Percentiles rank a stretch among this genome's conserved stretches.
These are phyloP conservation scores for Pachycephala philippinensis DNA, from an alignment of 2,113 vertebrate genomes.

Conservation along the genomic window DNA sequence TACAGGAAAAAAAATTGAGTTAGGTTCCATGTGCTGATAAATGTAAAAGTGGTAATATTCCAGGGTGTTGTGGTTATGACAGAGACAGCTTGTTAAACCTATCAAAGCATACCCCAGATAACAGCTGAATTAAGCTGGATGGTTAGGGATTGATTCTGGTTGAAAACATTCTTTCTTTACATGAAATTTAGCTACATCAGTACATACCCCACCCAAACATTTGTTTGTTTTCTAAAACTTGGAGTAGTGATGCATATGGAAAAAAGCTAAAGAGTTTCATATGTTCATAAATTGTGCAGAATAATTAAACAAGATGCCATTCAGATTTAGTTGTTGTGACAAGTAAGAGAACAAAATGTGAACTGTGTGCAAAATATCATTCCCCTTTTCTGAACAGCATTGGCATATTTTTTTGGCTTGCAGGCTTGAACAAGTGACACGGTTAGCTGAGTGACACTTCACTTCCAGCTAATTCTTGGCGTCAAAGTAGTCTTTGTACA, in stretches of 20 bases:
- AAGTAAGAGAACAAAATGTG: neutral
- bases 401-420: neutral
- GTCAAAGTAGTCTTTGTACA: neutral
- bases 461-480: neutral
- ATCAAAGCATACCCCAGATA: conserved; percentile 14
- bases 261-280: neutral
- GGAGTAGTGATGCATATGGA: neutral
- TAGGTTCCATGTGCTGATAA: neutral
- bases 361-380: neutral
- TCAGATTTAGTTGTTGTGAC: neutral
- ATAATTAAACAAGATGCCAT: neutral
- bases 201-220: neutral
- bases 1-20: neutral
- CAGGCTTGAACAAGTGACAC: neutral
- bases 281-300: neutral
- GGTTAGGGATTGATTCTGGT: neutral
- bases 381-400: neutral
- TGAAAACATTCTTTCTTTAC: neutral
- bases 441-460: neutral
- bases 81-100: neutral
- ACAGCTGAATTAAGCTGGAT: neutral
- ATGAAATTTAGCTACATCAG: neutral
- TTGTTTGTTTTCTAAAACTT: neutral
- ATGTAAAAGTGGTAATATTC: neutral
- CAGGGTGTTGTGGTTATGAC: neutral